Evolutionary conservation across 2,113 vertebrate species (phyloP), one percentile per base, ranked within the genome.

Genomic region (Syrmaticus mikado): DNA sequence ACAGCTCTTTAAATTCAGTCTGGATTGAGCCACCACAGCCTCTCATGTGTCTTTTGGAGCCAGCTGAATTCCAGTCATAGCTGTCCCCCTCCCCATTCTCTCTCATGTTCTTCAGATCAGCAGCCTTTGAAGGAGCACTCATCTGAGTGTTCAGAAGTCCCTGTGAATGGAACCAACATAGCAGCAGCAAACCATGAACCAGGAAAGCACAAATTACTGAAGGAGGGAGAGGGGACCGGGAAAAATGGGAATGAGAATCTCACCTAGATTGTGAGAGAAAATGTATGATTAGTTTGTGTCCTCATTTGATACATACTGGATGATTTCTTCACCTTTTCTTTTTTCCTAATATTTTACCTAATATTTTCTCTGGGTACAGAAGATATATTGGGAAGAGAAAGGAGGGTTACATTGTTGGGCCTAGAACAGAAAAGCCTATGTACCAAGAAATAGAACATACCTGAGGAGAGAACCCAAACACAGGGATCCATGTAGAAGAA

Each of bases 391-490:
- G 78, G 58, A 77, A 25, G 41, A 48, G 52, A 64, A 84, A 25
- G 6, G 28, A 20, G 10, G 52, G 13, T 46, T 73, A 15, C 0
- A 0, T 65, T 61, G 21, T 65, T 84, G 77, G 60, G 11, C 48
- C 38, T 85, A 66, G 55, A 82, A 65, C 15, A 72, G 46, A 41
- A 55, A 61, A 65, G 24, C 53, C 53, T 1, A 0, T 12, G 70
- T 30, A 57, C 6, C 73, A 83, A 87, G 34, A 27, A n/a, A 73
- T 45, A 11, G 45, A 74, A 74, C 4, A 64, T 46, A 70, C 13
- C 48, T 20, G 43, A 74, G 25, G 52, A 78, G 70, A 62, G 78
- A 74, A 13, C 50, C 40, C n/a, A 20, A 52, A 5, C 11, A 32
- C 30, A 11, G 7, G 8, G 28, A 3, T 9, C 20, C 20, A 28